Evolutionary conservation across 2,113 vertebrate species (phyloP).

Genomic region (Cavia aperea): DNA sequence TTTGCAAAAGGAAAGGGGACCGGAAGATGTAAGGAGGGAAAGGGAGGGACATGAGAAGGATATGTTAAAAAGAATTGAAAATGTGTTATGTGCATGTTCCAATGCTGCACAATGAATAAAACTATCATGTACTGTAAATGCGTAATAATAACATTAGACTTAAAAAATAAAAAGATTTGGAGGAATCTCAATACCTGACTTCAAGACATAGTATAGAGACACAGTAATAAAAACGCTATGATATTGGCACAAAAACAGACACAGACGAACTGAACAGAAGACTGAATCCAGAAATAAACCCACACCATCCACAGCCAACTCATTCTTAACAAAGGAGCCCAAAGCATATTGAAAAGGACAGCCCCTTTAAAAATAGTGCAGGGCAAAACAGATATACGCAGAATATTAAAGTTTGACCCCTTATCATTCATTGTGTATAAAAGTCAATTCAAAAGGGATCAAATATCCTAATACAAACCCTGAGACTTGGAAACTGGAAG

Average conservation of each 20-base stretch:
- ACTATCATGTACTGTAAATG: too few relatives aligned
- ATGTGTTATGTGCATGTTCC: too few relatives aligned
- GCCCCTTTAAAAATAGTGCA: neutral
- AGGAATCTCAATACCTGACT: neutral
- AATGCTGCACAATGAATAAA: too few relatives aligned
- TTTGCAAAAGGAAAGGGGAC: too few relatives aligned
- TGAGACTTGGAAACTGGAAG: neutral
- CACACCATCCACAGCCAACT: too few relatives aligned
- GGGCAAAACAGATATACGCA: neutral
- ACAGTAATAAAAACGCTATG: too few relatives aligned
- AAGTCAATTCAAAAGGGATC: neutral
- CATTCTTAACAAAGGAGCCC: neutral
- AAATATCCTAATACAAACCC: neutral
- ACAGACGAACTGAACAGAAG: neutral
- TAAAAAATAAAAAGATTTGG: neutral
- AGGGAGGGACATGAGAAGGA: too few relatives aligned
- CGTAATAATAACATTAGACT: too few relatives aligned
- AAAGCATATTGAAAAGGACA: neutral
- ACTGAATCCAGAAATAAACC: neutral
- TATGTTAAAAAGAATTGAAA: too few relatives aligned
- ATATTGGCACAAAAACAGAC: neutral
- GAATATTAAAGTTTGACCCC: neutral
- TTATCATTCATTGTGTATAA: neutral
- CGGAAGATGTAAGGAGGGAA: too few relatives aligned
- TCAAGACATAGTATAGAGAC: too few relatives aligned